Conservation (phyloP, 2,113 vertebrate genomes). For the Myotis davidii region DNA sequence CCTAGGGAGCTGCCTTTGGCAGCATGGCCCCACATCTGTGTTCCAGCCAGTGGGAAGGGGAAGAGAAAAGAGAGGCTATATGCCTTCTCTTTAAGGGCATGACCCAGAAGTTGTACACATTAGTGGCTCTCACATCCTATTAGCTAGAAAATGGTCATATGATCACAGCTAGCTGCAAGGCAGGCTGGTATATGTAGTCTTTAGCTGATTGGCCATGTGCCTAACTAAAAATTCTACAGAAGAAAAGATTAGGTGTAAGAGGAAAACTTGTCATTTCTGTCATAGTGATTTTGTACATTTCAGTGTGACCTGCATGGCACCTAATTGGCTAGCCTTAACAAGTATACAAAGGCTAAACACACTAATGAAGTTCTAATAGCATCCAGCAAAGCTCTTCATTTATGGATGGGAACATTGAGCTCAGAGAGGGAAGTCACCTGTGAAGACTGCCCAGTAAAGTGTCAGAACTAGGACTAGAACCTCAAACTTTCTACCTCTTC, state of each 20-base stretch:
- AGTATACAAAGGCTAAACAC: not conserved
- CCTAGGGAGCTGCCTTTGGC: not conserved
- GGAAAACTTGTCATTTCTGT: not conserved
- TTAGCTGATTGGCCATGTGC: not conserved
- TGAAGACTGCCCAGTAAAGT: not conserved
- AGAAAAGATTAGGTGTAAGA: not conserved
- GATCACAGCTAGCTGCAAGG: not conserved
- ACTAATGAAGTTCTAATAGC: not conserved
- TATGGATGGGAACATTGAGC: not conserved
- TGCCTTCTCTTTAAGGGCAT: not conserved
- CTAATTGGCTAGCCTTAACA: not conserved
- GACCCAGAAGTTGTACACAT: not conserved
- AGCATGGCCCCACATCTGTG: not conserved
- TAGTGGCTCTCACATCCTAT: slow-evolving; percentile 12
- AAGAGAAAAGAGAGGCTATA: not conserved
- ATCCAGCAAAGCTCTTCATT: not conserved
- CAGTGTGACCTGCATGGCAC: not conserved
- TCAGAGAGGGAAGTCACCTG: not conserved
- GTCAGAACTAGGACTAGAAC: not conserved
- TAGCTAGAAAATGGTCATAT: not conserved
- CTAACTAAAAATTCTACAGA: not conserved
- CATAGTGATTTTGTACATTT: not conserved
- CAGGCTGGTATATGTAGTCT: slow-evolving; percentile 59
- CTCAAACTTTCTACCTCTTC: not conserved
- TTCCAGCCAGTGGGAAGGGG: not conserved